Evolutionary conservation across 2,888 invertebrate genomes (phyloP).

Genomic region (Epirrhoe tristata): DNA sequence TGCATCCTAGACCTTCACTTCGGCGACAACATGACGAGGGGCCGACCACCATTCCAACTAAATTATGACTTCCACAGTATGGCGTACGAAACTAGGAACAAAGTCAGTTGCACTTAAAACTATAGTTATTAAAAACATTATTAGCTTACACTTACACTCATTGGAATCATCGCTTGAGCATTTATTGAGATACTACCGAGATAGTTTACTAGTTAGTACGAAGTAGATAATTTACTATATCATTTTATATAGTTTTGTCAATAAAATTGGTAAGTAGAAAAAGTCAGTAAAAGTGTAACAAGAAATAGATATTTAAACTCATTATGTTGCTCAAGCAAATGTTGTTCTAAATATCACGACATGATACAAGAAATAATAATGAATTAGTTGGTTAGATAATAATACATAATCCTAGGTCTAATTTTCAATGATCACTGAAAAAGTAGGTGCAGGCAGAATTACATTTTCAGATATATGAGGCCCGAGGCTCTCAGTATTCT

Average conservation of each 20-base stretch:
- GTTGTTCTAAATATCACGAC: background rate
- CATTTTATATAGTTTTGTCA: background rate
- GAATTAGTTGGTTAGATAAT: background rate
- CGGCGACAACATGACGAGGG: background rate
- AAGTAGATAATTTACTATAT: no score
- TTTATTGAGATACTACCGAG: constrained; percentile 3
- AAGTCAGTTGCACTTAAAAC: constrained; percentile 6
- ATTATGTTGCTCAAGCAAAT: no score
- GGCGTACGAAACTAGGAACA: constrained; percentile 36
- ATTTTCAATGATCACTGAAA: background rate
- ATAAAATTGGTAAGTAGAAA: background rate
- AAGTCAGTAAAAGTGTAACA: background rate
- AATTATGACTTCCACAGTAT: constrained; percentile 29
- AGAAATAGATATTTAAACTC: background rate
- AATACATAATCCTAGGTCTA: background rate
- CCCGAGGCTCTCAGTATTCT: no score
- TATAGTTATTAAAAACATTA: background rate
- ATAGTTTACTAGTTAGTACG: no score
- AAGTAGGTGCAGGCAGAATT: background rate
- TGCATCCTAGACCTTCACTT: background rate
- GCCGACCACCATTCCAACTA: constrained; percentile 1
- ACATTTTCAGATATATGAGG: no score
- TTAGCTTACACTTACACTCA: background rate
- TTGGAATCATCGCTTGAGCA: constrained; percentile 8
- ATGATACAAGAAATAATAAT: background rate